These are phyloP conservation scores for Pinctada fucata DNA, from an alignment of 2,888 invertebrate genomes.

Conservation along the genomic window DNA sequence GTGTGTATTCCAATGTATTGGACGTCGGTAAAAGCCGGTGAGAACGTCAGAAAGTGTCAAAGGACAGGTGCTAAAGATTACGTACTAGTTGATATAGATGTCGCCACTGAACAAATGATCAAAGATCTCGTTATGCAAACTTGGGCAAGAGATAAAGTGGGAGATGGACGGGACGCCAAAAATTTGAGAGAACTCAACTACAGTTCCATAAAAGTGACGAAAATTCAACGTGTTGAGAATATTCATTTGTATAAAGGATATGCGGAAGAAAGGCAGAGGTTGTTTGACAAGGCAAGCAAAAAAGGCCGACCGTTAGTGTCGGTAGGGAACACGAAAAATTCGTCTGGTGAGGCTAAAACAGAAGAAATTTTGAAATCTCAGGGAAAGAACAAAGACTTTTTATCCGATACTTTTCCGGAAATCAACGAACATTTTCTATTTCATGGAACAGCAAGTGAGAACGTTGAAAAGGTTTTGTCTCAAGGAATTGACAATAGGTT, in stretches of 20 bases:
- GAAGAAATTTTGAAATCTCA: slow-evolving; percentile 17
- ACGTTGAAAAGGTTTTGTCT: slow-evolving; percentile 42
- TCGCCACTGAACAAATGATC: slow-evolving; percentile 44
- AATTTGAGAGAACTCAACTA: slow-evolving; percentile 38
- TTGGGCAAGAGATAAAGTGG: slow-evolving; percentile 51
- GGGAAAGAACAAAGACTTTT: slow-evolving; percentile 1
- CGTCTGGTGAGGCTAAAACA: slow-evolving; percentile 29
- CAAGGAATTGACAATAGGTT: slow-evolving; percentile 53
- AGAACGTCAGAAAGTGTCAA: slow-evolving; percentile 22
- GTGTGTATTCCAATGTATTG: slow-evolving; percentile 13
- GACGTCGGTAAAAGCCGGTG: slow-evolving; percentile 14
- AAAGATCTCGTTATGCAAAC: slow-evolving; percentile 47
- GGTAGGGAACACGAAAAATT: slow-evolving; percentile 28
- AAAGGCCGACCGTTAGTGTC: slow-evolving; percentile 19
- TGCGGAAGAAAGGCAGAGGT: slow-evolving; percentile 40
- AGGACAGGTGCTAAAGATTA: slow-evolving; percentile 10
- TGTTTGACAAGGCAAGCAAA: slow-evolving; percentile 49
- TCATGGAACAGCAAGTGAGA: slow-evolving; percentile 52
- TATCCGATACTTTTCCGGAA: slow-evolving; percentile 46
- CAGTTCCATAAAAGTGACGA: slow-evolving; percentile 50
- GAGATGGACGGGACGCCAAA: slow-evolving; percentile 59
- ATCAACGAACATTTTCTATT: slow-evolving; percentile 57
- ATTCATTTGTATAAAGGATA: slow-evolving; percentile 57
- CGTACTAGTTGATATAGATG: slow-evolving; percentile 44
- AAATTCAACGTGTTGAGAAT: slow-evolving; percentile 63